Base-by-base conservation (phyloP, 2,113 vertebrate species). In the Formicarius rufipectus region DNA sequence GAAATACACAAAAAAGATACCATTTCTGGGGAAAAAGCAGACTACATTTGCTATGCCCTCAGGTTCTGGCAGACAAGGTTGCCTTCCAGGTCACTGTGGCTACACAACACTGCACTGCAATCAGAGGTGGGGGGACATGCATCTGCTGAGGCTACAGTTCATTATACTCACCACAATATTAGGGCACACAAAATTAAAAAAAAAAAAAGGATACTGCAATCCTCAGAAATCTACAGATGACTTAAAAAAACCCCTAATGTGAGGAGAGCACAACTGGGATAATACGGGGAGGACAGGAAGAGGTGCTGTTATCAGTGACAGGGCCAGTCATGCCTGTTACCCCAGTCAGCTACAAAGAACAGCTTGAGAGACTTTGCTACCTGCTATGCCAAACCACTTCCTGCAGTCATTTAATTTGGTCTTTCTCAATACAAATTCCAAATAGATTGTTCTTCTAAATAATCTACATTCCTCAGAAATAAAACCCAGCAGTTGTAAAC, bases 281-380 rank as follows among this genome's bases (percentile, higher is more conserved):
- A 42, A 30, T 4, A 37, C 0, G 5, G 12, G 18, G 28, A 49
- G 13, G 35, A 55, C 42, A 92, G 44, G 33, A 75, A 39, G 0
- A 52, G 40, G 52, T 39, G 52, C 0, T 0, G 47, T 4, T 12
- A 50, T 66, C 0, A 68, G 28, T 19, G 15, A 11, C 10, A 33
- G 31, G 33, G 35, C 27, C 78, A 31, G 0, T 15, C 0, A 0
- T 6, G 27, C 33, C 56, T 21, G 4, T 35, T 25, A 81, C 76
- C n/a, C 27, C 64, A 50, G 3, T 12, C 7, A 56, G n/a, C 22
- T 19, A 19, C 37, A 50, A 30, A 74, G 62, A 35, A 39, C 53
- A 22, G 11, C 37, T 12, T 64, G 64, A 58, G 30, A 90, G 21
- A 67, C 31, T 55, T 59, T 59, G 45, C 27, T 28, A n/a, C 19